Evolutionary conservation across 2,888 invertebrate genomes (phyloP), one percentile per base, ranked within the genome.

Genomic region (Pachydiplax longipennis): DNA sequence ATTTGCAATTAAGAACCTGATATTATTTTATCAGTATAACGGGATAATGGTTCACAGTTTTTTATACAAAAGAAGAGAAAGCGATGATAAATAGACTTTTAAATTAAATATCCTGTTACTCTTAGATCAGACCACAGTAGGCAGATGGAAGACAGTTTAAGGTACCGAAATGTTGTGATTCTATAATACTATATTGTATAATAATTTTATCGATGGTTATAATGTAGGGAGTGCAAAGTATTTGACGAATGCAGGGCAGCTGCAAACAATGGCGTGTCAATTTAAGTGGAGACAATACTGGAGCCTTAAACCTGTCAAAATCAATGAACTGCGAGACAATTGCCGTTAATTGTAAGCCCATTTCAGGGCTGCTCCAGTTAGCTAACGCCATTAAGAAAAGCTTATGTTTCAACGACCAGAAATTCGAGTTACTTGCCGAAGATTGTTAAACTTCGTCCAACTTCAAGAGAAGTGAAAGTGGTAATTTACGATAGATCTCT

Each of bases 291-390:
- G 35, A 35, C 53, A 58, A 31, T 31, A 18, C 48, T 83, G 83
- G 83, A 58, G 58, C 58, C 31, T 31, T 58, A 58, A 35, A 58
- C 22, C 35, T 83, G 83, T 35, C 83, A 83, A 83, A 83, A 58
- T 53, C 58, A 83, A 83, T 83, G 83, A 58, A 31, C 83, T 58
- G 31, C 53, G 58, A 18, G 83, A 83, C 83, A 83, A 83, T 31
- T 35, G 83, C 18, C 83, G 25, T 83, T 83, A 83, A 83, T 83
- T 83, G 83, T 83, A 35, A 31, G 58, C 12, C 35, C 83, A 58
- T 83, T 83, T 31, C 83, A 22, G 58, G 31, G 53, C 53, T 58
- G 53, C 58, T 58, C 35, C 83, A 58, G 15, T 58, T 31, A 15
- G 58, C 58, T 35, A 13, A n/a, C 44, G 48, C 6, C n/a, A 13